Evolutionary conservation across 2,888 invertebrate species (phyloP), one percentile per base, ranked within the genome.

Genomic region (Apodemia zela): DNA sequence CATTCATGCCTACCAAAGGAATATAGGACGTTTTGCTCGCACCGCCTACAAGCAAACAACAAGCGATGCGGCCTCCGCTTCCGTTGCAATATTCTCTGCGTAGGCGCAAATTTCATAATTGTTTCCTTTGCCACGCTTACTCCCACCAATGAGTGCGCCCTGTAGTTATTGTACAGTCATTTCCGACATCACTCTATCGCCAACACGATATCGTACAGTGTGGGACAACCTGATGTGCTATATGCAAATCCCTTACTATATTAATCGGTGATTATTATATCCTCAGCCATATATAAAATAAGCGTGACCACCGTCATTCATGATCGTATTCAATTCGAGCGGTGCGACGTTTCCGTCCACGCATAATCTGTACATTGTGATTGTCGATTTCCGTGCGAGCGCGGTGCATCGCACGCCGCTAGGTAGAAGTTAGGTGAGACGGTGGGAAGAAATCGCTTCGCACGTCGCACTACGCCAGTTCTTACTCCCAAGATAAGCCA

Each of bases 401-500:
- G 66, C 66, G 69, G 65, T 66, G 67, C 69, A 69, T 66, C 73
- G 72, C 71, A 69, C 71, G 67, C 57, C 63, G 38, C 51, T 42
- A 63, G 61, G 49, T 33, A 38, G 21, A 69, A 69, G 73, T 73
- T 70, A 75, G 76, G 75, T 75, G 71, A 66, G 68, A 66, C 66
- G 67, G 65, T 65, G 64, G 63, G 67, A 64, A 65, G 63, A 63
- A 63, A 66, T 59, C 66, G 69, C 68, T 72, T 72, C 73, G 75
- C 74, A 71, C 72, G 76, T 74, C 71, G 71, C 71, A 72, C 69
- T 66, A 70, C 71, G 72, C 73, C 77, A 73, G 75, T 81, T 86
- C 83, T 80, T 82, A 82, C 82, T 83, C 81, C 83, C 81, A 80
- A 82, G 81, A 85, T 84, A 85, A 85, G 81, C 84, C 83, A 88